phyloP scores from a whole-genome alignment of 2,113 vertebrate species.

The Pituophis catenifer region DNA sequence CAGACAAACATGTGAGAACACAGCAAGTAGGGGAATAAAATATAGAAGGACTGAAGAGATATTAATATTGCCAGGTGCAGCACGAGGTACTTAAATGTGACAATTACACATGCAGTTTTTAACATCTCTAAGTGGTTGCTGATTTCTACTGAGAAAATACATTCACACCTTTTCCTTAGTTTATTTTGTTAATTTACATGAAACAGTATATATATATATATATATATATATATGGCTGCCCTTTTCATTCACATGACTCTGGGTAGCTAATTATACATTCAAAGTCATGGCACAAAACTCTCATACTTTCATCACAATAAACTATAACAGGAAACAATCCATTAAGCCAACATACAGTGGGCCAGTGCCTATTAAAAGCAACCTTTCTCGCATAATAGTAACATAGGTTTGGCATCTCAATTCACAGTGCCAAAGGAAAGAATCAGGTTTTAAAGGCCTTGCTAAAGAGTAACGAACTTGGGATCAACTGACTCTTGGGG shows the following conservation, averaged over 20 bases:
- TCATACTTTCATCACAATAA: not conserved
- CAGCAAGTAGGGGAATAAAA: not conserved
- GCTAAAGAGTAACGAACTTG: not conserved
- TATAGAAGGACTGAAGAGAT: slow-evolving; percentile 43
- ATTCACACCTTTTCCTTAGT: slow-evolving; percentile 45
- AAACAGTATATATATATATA: not conserved
- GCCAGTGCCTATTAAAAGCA: not conserved
- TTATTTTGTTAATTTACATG: not conserved
- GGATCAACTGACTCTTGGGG: not conserved
- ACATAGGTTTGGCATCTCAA: not conserved
- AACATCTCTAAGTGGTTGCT: slow-evolving; percentile 41
- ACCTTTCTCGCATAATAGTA: not conserved
- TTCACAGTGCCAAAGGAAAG: not conserved
- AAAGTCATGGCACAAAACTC: not conserved
- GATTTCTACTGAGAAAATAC: slow-evolving; percentile 42
- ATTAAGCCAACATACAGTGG: not conserved
- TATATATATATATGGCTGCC: not conserved
- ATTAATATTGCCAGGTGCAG: slow-evolving; percentile 22
- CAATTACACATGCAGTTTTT: slow-evolving; percentile 55
- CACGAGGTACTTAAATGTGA: slow-evolving; percentile 32
- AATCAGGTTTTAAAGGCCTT: not conserved
- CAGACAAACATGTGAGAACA: slow-evolving; percentile 14
- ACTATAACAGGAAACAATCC: not conserved
- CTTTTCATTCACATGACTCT: not conserved
- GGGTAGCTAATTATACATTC: not conserved